A percentile compares a stretch with the other conserved stretches of the same genome.
phyloP scores from a whole-genome alignment of 2,888 invertebrate species.

The Epinotia brunnichana region DNA sequence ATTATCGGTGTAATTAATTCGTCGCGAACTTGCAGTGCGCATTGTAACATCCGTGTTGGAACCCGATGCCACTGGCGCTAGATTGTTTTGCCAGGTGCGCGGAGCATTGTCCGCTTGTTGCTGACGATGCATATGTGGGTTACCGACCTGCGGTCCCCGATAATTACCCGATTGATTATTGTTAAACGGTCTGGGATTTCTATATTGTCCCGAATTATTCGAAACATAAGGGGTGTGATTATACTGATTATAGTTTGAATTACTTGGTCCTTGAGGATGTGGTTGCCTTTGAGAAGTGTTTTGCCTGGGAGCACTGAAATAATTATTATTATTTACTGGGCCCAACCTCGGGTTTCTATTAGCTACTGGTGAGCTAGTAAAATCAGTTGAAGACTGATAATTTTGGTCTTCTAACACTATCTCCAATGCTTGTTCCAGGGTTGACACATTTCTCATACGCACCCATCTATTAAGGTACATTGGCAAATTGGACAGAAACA shows the following conservation, averaged over 20 bases:
- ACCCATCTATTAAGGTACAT: conserved; percentile 42
- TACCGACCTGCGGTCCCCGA: neutral
- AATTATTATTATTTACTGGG: neutral
- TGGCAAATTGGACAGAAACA: conserved; percentile 45
- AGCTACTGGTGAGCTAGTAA: neutral
- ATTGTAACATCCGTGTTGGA: conserved; percentile 7
- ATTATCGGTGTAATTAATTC: neutral
- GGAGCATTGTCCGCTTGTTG: neutral
- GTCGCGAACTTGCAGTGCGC: neutral
- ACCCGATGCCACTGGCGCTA: conserved; percentile 2
- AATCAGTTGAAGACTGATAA: conserved; percentile 27
- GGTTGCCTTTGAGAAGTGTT: neutral
- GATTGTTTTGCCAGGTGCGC: neutral
- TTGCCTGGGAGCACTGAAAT: neutral
- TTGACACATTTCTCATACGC: conserved; percentile 25
- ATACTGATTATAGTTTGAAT: no score
- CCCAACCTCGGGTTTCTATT: neutral
- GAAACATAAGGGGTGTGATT: no score
- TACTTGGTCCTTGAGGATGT: neutral
- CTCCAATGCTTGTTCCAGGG: conserved; percentile 44
- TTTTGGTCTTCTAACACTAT: conserved; percentile 43
- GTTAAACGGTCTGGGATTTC: neutral
- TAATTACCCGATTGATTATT: no score
- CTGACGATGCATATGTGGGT: neutral
- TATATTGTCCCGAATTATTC: neutral